Percentiles rank a stretch among this genome's conserved stretches.
Conservation (phyloP, 2,888 invertebrate species). For the Andricus curvator region DNA sequence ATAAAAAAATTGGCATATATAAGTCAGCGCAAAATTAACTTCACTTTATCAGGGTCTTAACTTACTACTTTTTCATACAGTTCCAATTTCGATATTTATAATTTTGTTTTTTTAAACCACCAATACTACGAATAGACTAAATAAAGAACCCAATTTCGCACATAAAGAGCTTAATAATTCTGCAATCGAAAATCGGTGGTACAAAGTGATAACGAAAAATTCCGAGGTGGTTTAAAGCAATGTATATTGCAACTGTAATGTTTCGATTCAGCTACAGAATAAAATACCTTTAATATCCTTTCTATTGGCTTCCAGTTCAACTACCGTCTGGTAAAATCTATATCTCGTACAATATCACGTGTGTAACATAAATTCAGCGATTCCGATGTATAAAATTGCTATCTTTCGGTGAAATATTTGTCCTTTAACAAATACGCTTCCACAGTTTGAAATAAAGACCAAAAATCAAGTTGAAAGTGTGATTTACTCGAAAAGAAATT, state of each 20-base stretch:
- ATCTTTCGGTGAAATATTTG: constrained; percentile 1
- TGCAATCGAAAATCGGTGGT: neutral
- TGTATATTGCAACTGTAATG: neutral
- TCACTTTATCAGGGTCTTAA: too few species aligned
- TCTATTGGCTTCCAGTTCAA: constrained; percentile 33
- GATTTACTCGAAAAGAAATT: neutral
- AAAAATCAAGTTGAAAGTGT: neutral
- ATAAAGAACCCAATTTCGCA: neutral
- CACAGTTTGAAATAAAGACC: neutral
- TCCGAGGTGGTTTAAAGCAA: neutral
- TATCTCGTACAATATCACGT: constrained; percentile 19
- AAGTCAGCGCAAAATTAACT: too few species aligned
- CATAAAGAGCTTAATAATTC: neutral
- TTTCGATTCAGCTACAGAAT: constrained; percentile 20
- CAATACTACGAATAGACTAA: too few species aligned
- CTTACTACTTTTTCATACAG: too few species aligned
- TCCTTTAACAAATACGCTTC: neutral
- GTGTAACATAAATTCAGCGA: constrained; percentile 20
- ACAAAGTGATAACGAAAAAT: constrained; percentile 24
- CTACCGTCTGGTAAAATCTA: constrained; percentile 31
- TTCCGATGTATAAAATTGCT: constrained; percentile 11
- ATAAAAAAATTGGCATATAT: too few species aligned
- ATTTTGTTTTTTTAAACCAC: too few species aligned
- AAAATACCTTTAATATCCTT: constrained; percentile 38
- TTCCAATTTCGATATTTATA: too few species aligned